A percentile compares a stretch with the other conserved stretches of the same genome.
These are phyloP conservation scores for Lithobates pipiens DNA, from an alignment of 2,797 vertebrate species.

Conservation along the genomic window DNA sequence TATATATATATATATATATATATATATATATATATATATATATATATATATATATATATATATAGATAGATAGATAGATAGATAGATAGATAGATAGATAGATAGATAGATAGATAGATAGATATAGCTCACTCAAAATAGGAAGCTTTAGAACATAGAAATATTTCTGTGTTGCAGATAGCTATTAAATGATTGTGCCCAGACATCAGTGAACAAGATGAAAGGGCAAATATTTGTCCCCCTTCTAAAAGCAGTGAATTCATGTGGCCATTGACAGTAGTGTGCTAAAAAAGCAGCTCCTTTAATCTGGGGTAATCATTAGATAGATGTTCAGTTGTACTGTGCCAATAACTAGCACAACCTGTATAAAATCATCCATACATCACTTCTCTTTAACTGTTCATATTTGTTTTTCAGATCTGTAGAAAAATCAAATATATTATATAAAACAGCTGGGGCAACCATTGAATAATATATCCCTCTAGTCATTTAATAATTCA, in stretches of 20 bases:
- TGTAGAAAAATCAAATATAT: conserved; percentile 15
- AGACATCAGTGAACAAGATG: not conserved
- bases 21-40: too few relatives aligned
- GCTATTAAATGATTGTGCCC: too few relatives aligned
- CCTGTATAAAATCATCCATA: not conserved
- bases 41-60: too few relatives aligned
- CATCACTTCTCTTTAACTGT: not conserved
- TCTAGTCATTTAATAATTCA: conserved; percentile 32
- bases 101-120: too few relatives aligned
- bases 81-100: too few relatives aligned
- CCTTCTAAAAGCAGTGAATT: conserved; percentile 9
- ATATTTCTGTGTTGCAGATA: too few relatives aligned
- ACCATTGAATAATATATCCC: conserved; percentile 21
- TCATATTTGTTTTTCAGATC: not conserved
- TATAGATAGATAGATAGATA: too few relatives aligned
- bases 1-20: too few relatives aligned
- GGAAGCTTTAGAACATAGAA: too few relatives aligned
- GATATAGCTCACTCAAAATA: too few relatives aligned
- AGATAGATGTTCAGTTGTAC: not conserved
- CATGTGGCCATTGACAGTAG: conserved; percentile 6
- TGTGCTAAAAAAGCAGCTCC: too few relatives aligned
- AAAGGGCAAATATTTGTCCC: conserved; percentile 21
- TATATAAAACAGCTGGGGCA: conserved; percentile 25
- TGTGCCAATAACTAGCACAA: not conserved
- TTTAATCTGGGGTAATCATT: too few relatives aligned